phyloP scores from a whole-genome alignment of 2,113 vertebrate species.

The Ondatra zibethicus region DNA sequence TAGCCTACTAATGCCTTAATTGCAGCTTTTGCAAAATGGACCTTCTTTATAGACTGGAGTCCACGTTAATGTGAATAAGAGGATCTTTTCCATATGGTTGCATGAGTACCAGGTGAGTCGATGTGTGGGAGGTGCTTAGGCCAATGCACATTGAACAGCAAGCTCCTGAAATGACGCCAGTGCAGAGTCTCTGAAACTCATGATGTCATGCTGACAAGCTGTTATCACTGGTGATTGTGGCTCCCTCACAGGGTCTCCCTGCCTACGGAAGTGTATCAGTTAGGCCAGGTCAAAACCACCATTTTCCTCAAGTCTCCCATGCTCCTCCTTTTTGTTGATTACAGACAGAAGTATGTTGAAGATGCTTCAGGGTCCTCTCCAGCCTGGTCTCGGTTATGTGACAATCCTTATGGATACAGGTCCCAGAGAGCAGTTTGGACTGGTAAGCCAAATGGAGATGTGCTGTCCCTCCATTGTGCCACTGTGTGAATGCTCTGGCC shows the following conservation, averaged over 20 bases:
- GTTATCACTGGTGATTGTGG: neutral
- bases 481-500: neutral
- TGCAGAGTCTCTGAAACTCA: neutral
- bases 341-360: neutral
- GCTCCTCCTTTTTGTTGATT: neutral
- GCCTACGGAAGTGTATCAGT: neutral
- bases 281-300: neutral
- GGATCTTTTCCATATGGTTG: neutral
- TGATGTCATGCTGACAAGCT: neutral
- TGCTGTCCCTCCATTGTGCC: neutral
- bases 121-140: neutral
- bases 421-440: neutral
- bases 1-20: neutral
- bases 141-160: neutral
- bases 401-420: neutral
- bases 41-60: neutral
- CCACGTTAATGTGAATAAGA: neutral
- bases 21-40: slow-evolving; percentile 6
- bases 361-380: neutral
- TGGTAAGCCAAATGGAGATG: neutral
- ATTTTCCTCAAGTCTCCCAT: neutral
- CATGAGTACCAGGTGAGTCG: neutral
- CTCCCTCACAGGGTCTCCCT: neutral
- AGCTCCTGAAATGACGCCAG: neutral
- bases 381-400: neutral